Percentiles rank a stretch among this genome's conserved stretches.
These are phyloP conservation scores for Spea multiplicata DNA, from an alignment of 2,113 vertebrate genomes.

Conservation along the genomic window DNA sequence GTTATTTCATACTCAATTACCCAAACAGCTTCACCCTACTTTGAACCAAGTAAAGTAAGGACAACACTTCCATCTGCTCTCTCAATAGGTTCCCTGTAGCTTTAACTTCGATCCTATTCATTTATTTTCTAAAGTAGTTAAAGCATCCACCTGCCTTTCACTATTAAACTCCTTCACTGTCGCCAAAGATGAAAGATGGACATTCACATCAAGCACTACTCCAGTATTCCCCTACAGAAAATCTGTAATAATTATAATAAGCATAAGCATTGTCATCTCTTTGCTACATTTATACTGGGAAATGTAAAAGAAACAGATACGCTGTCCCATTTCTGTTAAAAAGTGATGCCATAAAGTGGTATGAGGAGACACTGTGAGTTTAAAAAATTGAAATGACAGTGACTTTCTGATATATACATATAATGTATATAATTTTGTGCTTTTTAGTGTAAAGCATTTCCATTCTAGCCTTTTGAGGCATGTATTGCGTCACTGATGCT, in stretches of 20 bases:
- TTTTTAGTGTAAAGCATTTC: too few species aligned
- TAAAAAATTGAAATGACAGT: too few species aligned
- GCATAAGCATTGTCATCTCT: background rate
- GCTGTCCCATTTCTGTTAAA: too few species aligned
- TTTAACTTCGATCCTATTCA: slow-evolving; percentile 75
- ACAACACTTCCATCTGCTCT: slow-evolving; percentile 72
- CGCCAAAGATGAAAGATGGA: slow-evolving; percentile 68
- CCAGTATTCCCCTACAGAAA: slow-evolving; percentile 21
- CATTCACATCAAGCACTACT: slow-evolving; percentile 70
- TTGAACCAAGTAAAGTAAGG: slow-evolving; percentile 73
- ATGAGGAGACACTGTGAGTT: too few species aligned
- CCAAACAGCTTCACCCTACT: slow-evolving; percentile 70
- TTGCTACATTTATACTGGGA: slow-evolving; percentile 5
- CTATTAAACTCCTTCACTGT: slow-evolving; percentile 76
- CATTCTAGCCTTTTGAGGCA: too few species aligned
- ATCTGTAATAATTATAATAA: slow-evolving; percentile 44
- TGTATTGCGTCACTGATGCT: too few species aligned
- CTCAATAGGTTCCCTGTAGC: slow-evolving; percentile 78
- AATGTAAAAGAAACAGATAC: background rate
- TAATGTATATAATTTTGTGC: too few species aligned
- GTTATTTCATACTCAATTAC: slow-evolving; percentile 81
- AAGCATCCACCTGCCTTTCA: slow-evolving; percentile 74
- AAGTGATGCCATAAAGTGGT: too few species aligned
- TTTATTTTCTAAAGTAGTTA: slow-evolving; percentile 70
- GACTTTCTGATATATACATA: too few species aligned